Evolutionary conservation across 2,888 invertebrate genomes (phyloP), one percentile per base, ranked within the genome.

Genomic region (Dasypolia templi): DNA sequence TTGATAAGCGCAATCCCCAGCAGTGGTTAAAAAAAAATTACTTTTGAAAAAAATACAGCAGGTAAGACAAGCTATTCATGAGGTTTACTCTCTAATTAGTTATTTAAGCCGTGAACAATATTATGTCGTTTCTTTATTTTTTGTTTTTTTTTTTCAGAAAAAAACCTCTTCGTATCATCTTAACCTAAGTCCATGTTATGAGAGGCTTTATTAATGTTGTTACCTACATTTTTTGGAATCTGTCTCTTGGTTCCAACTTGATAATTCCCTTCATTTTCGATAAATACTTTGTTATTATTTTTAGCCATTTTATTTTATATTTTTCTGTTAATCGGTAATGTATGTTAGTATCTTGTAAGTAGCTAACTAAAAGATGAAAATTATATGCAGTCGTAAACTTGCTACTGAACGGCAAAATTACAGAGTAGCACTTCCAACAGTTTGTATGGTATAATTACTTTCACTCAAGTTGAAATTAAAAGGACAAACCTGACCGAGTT

Each of bases 381-480:
- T n/a, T n/a, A n/a, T n/a, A n/a, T n/a, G 42, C 17, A 29, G 12
- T 35, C 6, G 22, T 6, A 51, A 69, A 42, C n/a, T 42, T 68
- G n/a, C 29, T 39, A 59, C 49, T 3, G 14, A 64, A 39, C 19
- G 26, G 29, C 14, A 26, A 42, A 71, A 55, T 53, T 61, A 68
- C 26, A 56, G 1, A 62, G 46, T 32, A 55, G 3, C 1, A 56
- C 29, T 77, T 71, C 9, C 22, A 3, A 42, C 76, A 78, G 53
- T 78, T 53, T n/a, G 32, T 46, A n/a, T 49, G 17, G 26, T 46
- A 9, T 35, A 55, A 22, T 53, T 44, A 14, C n/a, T n/a, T 58
- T 39, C 2, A 46, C 29, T n/a, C 65, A 66, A 79, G 83, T 83
- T 85, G 75, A 80, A 75, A 83, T n/a, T 85, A 86, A 75, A 81